Evolutionary conservation across 2,888 invertebrate genomes (phyloP).

Genomic region (Phasia obesa): DNA sequence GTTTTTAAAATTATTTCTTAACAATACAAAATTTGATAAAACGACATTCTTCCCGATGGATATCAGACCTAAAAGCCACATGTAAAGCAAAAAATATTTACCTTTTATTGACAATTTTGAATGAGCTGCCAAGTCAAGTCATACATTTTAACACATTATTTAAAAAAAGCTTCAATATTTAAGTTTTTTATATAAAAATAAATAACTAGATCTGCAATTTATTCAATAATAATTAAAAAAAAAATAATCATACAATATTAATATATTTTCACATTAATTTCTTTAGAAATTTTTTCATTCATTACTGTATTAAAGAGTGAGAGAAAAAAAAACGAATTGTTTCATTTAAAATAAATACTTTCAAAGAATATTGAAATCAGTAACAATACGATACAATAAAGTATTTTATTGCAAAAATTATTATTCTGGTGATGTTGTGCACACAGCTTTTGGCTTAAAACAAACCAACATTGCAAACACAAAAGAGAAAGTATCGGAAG

Average conservation of each 20-base stretch:
- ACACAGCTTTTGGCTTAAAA: slow-evolving; percentile 19
- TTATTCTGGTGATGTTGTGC: slow-evolving; percentile 51
- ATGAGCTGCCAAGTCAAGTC: no score
- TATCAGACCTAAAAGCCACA: no score
- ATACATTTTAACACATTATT: no score
- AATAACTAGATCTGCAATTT: no score
- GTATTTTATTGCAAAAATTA: slow-evolving; percentile 34
- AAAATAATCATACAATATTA: not conserved
- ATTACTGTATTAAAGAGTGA: not conserved
- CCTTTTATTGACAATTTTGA: no score
- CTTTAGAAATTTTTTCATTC: slow-evolving; percentile 3
- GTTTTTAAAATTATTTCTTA: no score
- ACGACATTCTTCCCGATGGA: no score
- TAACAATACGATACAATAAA: slow-evolving; percentile 28
- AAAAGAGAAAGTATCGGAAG: not conserved
- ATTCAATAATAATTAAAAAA: no score
- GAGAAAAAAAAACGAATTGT: not conserved
- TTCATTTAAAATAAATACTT: slow-evolving; percentile 20
- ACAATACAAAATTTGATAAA: no score
- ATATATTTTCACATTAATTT: not conserved
- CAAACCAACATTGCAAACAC: slow-evolving; percentile 5
- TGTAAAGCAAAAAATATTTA: no score
- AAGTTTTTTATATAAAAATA: no score
- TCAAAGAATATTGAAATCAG: slow-evolving; percentile 28
- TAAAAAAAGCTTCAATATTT: no score